Evolutionary conservation across 1,140 invertebrate species (phyloP), one percentile per base, ranked within the genome.

Genomic region (Venustaconcha ellipsiformis): DNA sequence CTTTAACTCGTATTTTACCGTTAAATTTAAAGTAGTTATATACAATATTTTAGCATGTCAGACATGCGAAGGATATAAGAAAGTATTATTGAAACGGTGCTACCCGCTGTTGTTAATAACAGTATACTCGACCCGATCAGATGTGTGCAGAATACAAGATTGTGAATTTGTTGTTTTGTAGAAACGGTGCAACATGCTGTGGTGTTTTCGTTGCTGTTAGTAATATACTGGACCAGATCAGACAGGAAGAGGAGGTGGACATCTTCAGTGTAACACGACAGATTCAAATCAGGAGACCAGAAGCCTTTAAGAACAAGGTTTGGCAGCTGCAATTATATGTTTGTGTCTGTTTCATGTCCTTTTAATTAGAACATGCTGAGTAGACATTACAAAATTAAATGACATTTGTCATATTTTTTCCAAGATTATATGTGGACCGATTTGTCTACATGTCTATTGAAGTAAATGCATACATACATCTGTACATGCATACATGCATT

Each of bases 231-330:
- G 84, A 86, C 55, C 74, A 79, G 70, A 64, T 84, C 5, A 75
- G 77, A 14, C 64, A 79, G 2, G 83, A 83, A 57, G 76, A 83
- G 20, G 79, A 84, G 65, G 83, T 86, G 15, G 84, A 86, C 64
- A 73, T 86, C 55, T 86, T 82, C 77, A 83, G 84, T 64, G 77
- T 80, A 5, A 79, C 84, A 13, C 70, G 78, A 48, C 78, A 80
- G 48, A 57, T 84, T 26, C 81, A 84, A 18, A 62, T 80, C 18
- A 65, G 82, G n/a, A 69, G 83, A 60, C 77, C 83, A 59, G 70
- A 82, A 55, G 79, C 82, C 59, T 71, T 86, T 37, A 70, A 26
- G 64, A 79, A 77, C 60, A 74, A 78, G 58, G 84, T 86, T 75
- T 71, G 80, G 37, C 11, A 11, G 37, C 37, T 6, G 37, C 37